Evolutionary conservation across 2,797 vertebrate genomes (phyloP).

Genomic region (Decapterus maruadsi): DNA sequence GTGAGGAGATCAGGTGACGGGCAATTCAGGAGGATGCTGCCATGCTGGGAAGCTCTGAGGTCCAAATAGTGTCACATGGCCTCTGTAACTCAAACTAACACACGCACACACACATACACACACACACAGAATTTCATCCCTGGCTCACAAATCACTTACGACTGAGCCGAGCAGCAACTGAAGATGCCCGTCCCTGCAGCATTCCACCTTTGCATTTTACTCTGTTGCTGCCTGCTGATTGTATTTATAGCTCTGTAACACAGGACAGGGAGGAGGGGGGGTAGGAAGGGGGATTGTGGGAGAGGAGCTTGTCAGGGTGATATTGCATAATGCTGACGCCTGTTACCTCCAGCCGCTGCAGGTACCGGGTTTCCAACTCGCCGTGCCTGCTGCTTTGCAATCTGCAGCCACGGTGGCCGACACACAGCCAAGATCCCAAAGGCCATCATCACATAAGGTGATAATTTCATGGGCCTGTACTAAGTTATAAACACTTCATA

Average conservation of each 20-base stretch:
- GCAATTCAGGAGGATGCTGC: constrained; percentile 41
- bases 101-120: too few species aligned
- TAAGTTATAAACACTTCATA: constrained; percentile 59
- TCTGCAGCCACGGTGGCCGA: constrained; percentile 33
- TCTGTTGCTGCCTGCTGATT: constrained; percentile 59
- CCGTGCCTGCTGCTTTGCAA: constrained; percentile 46
- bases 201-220: constrained; percentile 52
- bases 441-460: constrained; percentile 51
- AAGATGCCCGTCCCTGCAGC: constrained; percentile 49
- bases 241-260: constrained; percentile 72
- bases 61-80: constrained; percentile 17
- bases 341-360: constrained; percentile 57
- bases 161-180: constrained; percentile 41
- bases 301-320: constrained; percentile 24
- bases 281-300: background rate
- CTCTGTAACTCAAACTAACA: too few species aligned
- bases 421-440: constrained; percentile 32
- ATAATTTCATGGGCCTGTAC: constrained; percentile 64
- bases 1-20: constrained; percentile 39
- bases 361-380: constrained; percentile 48
- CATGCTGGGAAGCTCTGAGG: constrained; percentile 9
- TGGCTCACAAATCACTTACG: constrained; percentile 30
- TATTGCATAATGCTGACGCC: constrained; percentile 71
- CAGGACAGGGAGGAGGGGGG: constrained; percentile 23
- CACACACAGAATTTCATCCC: constrained; percentile 2